These are phyloP conservation scores for Acipenser ruthenus DNA, from an alignment of 2,797 vertebrate genomes.

Conservation along the genomic window DNA sequence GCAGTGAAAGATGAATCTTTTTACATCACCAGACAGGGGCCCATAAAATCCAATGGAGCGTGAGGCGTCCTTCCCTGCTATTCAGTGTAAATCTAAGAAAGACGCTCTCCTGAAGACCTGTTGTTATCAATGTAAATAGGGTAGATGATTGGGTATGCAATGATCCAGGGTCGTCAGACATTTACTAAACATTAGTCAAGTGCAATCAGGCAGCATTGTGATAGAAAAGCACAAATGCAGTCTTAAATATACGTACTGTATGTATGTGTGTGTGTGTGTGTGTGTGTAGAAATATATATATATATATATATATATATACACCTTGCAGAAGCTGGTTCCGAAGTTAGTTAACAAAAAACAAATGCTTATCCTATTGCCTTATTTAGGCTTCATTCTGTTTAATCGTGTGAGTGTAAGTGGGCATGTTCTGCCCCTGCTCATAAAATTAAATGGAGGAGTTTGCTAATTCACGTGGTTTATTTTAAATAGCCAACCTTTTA, in stretches of 20 bases:
- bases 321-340: too few relatives aligned
- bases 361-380: too few relatives aligned
- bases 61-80: not conserved
- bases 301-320: too few relatives aligned
- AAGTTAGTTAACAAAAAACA: too few relatives aligned
- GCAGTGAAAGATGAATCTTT: not conserved
- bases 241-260: not conserved
- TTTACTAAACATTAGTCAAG: slow-evolving; percentile 2
- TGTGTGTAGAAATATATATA: too few relatives aligned
- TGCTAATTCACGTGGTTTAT: too few relatives aligned
- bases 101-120: not conserved
- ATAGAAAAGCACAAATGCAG: not conserved
- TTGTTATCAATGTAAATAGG: slow-evolving; percentile 6
- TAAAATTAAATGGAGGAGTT: too few relatives aligned
- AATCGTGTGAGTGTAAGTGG: too few relatives aligned
- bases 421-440: too few relatives aligned
- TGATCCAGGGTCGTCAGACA: slow-evolving; percentile 2
- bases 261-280: too few relatives aligned
- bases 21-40: not conserved
- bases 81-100: not conserved
- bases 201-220: not conserved
- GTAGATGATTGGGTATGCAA: slow-evolving; percentile 2
- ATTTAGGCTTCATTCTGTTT: too few relatives aligned
- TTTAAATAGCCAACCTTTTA: too few relatives aligned
- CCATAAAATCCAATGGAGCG: not conserved